These are phyloP conservation scores for Philereme transversata DNA, from an alignment of 2,888 invertebrate species.

Conservation along the genomic window DNA sequence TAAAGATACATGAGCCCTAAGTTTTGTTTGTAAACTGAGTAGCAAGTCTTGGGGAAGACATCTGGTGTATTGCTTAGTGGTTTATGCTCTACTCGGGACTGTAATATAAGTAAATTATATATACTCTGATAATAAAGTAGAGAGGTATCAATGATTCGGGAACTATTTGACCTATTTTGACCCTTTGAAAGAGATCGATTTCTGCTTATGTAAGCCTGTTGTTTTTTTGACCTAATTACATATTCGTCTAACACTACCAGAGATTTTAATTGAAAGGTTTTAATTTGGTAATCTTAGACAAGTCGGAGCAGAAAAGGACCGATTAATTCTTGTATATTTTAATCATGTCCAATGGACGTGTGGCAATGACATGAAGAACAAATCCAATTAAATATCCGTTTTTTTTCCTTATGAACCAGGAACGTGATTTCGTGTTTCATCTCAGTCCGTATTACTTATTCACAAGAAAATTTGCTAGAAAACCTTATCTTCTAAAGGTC, in stretches of 20 bases:
- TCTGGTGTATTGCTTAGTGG: constrained; percentile 25
- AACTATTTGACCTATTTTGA: neutral
- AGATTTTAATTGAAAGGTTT: too few relatives aligned
- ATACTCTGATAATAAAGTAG: too few relatives aligned
- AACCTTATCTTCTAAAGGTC: constrained; percentile 39
- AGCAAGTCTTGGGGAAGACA: constrained; percentile 15
- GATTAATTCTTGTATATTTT: neutral
- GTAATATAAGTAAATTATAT: constrained; percentile 10
- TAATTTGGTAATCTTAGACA: too few relatives aligned
- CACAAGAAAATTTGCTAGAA: constrained; percentile 26
- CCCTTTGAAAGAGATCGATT: too few relatives aligned
- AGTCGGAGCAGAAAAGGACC: neutral
- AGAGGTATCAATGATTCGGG: neutral
- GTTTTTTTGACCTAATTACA: too few relatives aligned
- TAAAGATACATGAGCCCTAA: constrained; percentile 9
- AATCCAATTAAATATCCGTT: constrained; percentile 1
- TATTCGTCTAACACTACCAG: too few relatives aligned
- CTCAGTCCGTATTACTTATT: constrained; percentile 11
- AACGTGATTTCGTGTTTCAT: neutral
- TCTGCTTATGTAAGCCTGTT: too few relatives aligned
- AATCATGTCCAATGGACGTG: neutral
- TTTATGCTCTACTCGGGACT: constrained; percentile 19
- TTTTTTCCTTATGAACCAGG: neutral
- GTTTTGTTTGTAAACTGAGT: constrained; percentile 16
- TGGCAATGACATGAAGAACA: neutral